Percentiles rank a stretch among this genome's conserved stretches.
These are phyloP conservation scores for Riptortus pedestris DNA, from an alignment of 1,140 invertebrate species.

Conservation along the genomic window DNA sequence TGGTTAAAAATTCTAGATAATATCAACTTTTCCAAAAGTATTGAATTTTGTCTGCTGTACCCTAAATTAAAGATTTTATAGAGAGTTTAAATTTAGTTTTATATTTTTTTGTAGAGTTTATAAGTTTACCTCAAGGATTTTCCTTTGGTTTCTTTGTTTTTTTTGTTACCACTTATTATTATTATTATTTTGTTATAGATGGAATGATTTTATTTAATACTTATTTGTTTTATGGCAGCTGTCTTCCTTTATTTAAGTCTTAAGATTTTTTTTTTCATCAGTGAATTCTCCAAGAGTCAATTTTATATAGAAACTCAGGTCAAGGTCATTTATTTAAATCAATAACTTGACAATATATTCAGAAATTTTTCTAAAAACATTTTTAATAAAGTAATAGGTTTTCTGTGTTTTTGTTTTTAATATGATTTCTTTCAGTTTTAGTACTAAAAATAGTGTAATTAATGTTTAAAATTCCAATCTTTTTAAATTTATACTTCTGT, in stretches of 20 bases:
- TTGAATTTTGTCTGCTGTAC: too few species aligned
- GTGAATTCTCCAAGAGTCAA: neutral
- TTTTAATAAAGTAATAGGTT: neutral
- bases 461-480: neutral
- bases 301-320: neutral
- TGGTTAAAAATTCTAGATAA: too few species aligned
- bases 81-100: neutral
- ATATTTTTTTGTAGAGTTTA: neutral
- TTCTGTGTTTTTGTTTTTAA: neutral
- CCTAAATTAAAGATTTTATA: neutral
- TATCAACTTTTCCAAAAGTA: too few species aligned
- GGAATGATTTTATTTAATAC: neutral
- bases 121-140: slow-evolving; percentile 5
- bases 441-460: neutral
- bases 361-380: neutral
- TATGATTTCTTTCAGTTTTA: neutral
- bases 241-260: neutral
- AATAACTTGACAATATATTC: slow-evolving; percentile 13
- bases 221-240: neutral
- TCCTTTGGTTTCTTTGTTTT: slow-evolving; percentile 10
- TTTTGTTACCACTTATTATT: slow-evolving; percentile 8
- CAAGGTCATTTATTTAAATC: slow-evolving; percentile 1
- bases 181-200: neutral
- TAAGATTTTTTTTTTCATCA: neutral
- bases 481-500: slow-evolving; percentile 11